phyloP scores from a whole-genome alignment of 2,888 invertebrate species.

The Anodontia alba region DNA sequence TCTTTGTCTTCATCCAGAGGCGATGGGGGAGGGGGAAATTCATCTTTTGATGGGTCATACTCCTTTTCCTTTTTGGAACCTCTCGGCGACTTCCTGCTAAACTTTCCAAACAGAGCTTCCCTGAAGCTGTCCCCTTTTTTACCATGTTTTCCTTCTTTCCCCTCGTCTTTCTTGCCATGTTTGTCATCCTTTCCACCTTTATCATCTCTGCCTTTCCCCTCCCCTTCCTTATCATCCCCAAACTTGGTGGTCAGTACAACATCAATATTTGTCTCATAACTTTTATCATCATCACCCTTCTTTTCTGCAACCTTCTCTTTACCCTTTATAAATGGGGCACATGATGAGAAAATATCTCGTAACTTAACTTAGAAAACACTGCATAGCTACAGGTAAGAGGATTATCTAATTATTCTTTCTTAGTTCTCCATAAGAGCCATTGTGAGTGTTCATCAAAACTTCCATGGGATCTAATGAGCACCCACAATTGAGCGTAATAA shows the following conservation, averaged over 20 bases:
- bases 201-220: constrained; percentile 32
- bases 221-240: constrained; percentile 32
- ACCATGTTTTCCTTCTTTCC: constrained; percentile 35
- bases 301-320: not conserved
- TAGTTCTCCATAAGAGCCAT: too few relatives aligned
- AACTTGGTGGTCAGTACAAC: not conserved
- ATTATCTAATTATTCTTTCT: too few relatives aligned
- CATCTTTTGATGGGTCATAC: constrained; percentile 24
- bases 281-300: not conserved
- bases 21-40: constrained; percentile 9
- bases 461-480: too few relatives aligned
- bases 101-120: constrained; percentile 57
- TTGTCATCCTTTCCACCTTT: constrained; percentile 14
- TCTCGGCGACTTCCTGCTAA: constrained; percentile 47
- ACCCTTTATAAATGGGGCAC: not conserved
- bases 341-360: too few relatives aligned
- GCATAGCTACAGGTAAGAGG: too few relatives aligned
- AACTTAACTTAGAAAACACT: too few relatives aligned
- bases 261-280: not conserved
- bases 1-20: not conserved
- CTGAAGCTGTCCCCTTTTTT: constrained; percentile 18
- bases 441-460: too few relatives aligned
- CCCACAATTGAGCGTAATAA: too few relatives aligned
- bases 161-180: constrained; percentile 15
- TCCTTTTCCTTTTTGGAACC: constrained; percentile 35